phyloP scores from a whole-genome alignment of 2,113 vertebrate species.

The Sylvietta virens region DNA sequence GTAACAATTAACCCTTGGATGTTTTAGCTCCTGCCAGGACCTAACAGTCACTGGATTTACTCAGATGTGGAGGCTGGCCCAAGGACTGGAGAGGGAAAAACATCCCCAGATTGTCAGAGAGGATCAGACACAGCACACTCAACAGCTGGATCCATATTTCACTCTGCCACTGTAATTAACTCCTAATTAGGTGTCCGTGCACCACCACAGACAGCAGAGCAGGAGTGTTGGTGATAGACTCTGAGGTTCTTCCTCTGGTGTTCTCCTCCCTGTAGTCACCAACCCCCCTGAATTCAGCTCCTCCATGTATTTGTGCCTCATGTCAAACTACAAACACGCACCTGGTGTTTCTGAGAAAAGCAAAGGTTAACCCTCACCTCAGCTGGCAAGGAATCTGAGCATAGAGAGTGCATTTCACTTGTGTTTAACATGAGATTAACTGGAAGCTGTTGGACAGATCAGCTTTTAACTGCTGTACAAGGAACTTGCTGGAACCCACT shows the following conservation, averaged over 20 bases:
- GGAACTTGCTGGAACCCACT: slow-evolving; percentile 10
- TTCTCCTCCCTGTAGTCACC: background rate
- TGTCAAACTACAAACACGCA: background rate
- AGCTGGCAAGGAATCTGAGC: background rate
- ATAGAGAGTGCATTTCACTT: background rate
- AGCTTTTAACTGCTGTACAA: background rate
- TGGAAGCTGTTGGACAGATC: slow-evolving; percentile 23
- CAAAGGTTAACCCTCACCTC: background rate
- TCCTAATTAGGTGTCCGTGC: background rate
- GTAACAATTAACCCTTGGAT: background rate
- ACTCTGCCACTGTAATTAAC: background rate
- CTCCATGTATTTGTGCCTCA: background rate
- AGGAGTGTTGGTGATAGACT: background rate
- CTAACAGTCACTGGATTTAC: background rate
- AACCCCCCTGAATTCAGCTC: background rate
- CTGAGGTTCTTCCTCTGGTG: background rate
- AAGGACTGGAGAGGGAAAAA: background rate
- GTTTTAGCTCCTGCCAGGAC: background rate
- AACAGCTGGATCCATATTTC: background rate
- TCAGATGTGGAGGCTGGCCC: background rate
- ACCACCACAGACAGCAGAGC: background rate
- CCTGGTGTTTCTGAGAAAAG: slow-evolving; percentile 30
- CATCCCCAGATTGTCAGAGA: background rate
- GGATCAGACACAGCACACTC: background rate
- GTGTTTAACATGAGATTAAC: background rate